phyloP scores from a whole-genome alignment of 2,113 vertebrate species.

The Dipodomys spectabilis region DNA sequence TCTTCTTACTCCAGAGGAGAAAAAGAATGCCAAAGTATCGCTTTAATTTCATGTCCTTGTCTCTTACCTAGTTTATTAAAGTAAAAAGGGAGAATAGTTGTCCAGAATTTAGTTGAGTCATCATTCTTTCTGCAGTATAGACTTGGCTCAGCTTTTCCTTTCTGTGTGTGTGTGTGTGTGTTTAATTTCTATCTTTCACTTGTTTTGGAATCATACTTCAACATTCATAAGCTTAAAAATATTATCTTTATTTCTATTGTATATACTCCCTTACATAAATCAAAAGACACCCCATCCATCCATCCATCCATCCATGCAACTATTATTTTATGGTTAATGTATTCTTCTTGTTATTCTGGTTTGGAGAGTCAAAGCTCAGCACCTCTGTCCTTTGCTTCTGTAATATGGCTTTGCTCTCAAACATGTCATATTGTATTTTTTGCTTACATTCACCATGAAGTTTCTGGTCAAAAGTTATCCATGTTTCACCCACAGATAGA shows the following conservation, averaged over 20 bases:
- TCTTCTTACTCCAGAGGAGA: neutral
- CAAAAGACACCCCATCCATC: neutral
- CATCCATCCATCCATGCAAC: neutral
- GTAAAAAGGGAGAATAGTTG: neutral
- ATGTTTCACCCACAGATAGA: too few relatives aligned
- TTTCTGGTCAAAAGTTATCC: too few relatives aligned
- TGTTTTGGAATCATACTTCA: neutral
- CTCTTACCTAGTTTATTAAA: neutral
- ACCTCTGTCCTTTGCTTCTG: neutral
- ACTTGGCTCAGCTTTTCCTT: neutral
- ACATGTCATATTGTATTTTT: neutral
- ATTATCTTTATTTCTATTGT: neutral
- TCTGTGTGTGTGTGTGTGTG: neutral
- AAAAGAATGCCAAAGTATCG: neutral
- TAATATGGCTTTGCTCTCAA: neutral
- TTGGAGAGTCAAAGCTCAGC: neutral
- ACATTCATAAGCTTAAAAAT: neutral
- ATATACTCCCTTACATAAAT: neutral
- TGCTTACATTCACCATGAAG: neutral
- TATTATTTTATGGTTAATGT: too few relatives aligned
- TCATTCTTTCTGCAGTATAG: neutral
- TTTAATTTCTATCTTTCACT: neutral
- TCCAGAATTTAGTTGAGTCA: neutral
- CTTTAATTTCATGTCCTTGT: neutral
- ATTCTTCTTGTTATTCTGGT: neutral